Conservation (phyloP, 2,888 invertebrate species). For the Thereva nobilitata region DNA sequence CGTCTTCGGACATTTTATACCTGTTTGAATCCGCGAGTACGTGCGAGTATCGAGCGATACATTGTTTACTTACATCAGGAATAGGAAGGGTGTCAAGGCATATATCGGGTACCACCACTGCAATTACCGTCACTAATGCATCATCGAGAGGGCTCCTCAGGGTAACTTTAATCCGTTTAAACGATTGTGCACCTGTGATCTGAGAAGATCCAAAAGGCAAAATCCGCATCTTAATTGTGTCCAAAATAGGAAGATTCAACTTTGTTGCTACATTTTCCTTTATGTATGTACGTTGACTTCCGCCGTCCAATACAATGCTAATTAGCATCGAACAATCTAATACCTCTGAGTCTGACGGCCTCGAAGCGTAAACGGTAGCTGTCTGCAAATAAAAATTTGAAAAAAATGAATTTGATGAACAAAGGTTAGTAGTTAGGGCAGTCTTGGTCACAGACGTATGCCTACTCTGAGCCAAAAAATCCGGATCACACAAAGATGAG, state of each 20-base stretch:
- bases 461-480: neutral
- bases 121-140: neutral
- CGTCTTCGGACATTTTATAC: slow-evolving; percentile 9
- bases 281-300: neutral
- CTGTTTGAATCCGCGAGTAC: neutral
- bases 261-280: neutral
- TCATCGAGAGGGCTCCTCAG: neutral
- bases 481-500: slow-evolving; percentile 16
- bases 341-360: neutral
- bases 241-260: neutral
- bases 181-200: neutral
- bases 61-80: neutral
- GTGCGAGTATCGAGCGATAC: neutral
- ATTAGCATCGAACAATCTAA: neutral
- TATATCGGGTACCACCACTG: slow-evolving; percentile 18
- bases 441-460: neutral
- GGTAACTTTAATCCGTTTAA: neutral
- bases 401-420: neutral
- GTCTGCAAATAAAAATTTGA: neutral
- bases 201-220: neutral
- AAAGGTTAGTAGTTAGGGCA: neutral
- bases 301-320: neutral
- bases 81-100: slow-evolving; percentile 10
- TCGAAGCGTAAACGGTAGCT: neutral
- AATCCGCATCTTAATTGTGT: neutral